These are phyloP conservation scores for Dysmachus trigonus DNA, from an alignment of 2,888 invertebrate species.

Conservation along the genomic window DNA sequence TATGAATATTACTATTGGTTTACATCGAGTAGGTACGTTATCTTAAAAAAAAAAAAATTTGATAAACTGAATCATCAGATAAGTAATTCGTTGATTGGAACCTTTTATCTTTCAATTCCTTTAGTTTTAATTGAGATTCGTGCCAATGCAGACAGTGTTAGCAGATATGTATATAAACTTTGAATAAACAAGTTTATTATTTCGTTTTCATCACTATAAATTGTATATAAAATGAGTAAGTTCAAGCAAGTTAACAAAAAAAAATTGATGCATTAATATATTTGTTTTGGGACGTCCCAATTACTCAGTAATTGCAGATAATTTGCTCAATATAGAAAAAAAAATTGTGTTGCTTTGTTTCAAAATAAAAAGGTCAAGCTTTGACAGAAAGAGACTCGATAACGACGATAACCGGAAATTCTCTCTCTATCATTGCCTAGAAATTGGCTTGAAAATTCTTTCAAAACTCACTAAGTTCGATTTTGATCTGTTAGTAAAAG, in stretches of 20 bases:
- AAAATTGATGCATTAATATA: background rate
- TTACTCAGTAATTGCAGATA: background rate
- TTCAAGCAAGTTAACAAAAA: background rate
- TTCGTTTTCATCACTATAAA: too few species aligned
- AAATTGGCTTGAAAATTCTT: background rate
- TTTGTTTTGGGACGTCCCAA: background rate
- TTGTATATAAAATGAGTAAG: background rate
- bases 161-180: too few species aligned
- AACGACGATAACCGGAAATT: background rate
- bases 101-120: too few species aligned
- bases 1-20: too few species aligned
- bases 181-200: too few species aligned
- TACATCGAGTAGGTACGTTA: too few species aligned
- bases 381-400: background rate
- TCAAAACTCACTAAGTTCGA: background rate
- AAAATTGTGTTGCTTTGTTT: background rate
- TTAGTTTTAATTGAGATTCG: background rate
- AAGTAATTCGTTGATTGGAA: too few species aligned
- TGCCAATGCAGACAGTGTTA: too few species aligned
- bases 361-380: background rate
- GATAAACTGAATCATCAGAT: too few species aligned
- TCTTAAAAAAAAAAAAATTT: too few species aligned
- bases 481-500: background rate
- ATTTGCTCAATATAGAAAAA: background rate
- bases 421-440: background rate